These are phyloP conservation scores for Trachemys scripta DNA, from an alignment of 2,113 vertebrate genomes.

Conservation along the genomic window DNA sequence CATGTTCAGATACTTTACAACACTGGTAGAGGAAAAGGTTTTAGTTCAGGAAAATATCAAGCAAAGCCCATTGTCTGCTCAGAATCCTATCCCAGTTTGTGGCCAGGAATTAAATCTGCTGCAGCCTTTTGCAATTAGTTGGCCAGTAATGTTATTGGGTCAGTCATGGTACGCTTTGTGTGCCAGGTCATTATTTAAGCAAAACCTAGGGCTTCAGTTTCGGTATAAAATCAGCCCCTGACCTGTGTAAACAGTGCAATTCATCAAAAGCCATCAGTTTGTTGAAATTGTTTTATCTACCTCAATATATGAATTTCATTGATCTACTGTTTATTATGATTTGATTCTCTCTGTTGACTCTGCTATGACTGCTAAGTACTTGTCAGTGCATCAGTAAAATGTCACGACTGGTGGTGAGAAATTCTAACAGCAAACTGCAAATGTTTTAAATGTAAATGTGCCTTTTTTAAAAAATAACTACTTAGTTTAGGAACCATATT, in stretches of 20 bases:
- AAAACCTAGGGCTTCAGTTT: background rate
- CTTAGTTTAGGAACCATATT: background rate
- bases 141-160: background rate
- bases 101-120: background rate
- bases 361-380: background rate
- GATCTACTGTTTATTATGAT: background rate
- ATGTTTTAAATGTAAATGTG: background rate
- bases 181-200: background rate
- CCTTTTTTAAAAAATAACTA: accelerated
- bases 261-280: background rate
- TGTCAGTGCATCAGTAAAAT: background rate
- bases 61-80: background rate
- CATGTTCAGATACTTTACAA: accelerated
- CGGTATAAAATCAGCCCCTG: background rate
- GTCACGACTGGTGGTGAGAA: background rate
- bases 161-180: background rate
- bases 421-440: background rate
- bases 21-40: background rate
- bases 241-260: background rate
- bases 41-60: background rate
- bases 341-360: background rate
- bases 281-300: background rate
- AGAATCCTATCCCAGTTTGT: background rate
- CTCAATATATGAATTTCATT: background rate
- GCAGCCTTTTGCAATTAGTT: background rate